Evolutionary conservation across 2,113 vertebrate species (phyloP).

Genomic region (Triplophysa tibetana): DNA sequence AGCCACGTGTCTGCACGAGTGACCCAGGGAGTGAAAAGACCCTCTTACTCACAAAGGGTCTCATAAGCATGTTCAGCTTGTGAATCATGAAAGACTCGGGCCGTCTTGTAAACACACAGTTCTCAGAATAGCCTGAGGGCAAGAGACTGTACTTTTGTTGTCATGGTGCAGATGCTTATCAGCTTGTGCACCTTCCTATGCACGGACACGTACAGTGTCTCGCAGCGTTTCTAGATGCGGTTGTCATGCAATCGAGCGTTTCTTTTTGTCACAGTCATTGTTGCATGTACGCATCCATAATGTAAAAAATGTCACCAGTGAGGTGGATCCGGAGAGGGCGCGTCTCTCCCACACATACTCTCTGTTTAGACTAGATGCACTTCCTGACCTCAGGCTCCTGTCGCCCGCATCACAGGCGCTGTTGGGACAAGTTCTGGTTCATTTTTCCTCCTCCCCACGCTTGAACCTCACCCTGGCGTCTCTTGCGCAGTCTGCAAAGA

Average conservation of each 20-base stretch:
- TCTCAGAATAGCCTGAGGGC: conserved; percentile 27
- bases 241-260: background rate
- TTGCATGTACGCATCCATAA: background rate
- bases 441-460: background rate
- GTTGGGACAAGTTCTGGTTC: background rate
- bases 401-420: conserved; percentile 2
- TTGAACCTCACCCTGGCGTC: conserved; percentile 13
- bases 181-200: conserved; percentile 11
- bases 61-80: background rate
- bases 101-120: background rate
- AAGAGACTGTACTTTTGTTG: background rate
- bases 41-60: conserved; percentile 9
- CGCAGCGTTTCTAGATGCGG: background rate
- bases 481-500: conserved; percentile 2
- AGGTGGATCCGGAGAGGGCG: conserved; percentile 1
- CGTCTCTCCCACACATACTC: background rate
- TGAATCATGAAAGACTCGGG: background rate
- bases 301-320: background rate
- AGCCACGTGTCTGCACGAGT: conserved; percentile 2
- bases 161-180: conserved; percentile 2
- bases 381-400: conserved; percentile 17
- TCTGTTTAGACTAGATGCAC: conserved; percentile 26
- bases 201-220: background rate
- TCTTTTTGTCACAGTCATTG: background rate
- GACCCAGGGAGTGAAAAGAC: conserved; percentile 2